These are phyloP conservation scores for Gymnorhina tibicen DNA, from an alignment of 2,113 vertebrate species.

Conservation along the genomic window DNA sequence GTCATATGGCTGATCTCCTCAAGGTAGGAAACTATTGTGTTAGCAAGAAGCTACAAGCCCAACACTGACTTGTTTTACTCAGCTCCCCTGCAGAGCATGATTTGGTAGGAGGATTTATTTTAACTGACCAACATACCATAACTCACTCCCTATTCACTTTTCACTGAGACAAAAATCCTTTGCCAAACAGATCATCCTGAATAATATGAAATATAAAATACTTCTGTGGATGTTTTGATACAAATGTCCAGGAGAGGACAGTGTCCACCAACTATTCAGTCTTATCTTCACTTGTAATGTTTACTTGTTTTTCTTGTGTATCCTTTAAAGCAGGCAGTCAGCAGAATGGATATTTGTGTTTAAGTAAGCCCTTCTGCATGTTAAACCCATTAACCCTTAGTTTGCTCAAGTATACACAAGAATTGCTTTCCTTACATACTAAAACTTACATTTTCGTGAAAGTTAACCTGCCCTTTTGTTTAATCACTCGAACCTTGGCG, in stretches of 20 bases:
- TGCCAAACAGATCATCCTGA: not conserved
- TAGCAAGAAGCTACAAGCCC: not conserved
- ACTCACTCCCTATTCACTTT: not conserved
- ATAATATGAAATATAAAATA: not conserved
- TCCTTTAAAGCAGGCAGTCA: not conserved
- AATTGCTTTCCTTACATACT: not conserved
- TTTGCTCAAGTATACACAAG: not conserved
- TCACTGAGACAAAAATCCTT: not conserved
- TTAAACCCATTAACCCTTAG: not conserved
- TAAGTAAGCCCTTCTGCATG: not conserved
- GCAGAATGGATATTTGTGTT: not conserved
- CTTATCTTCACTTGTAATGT: not conserved
- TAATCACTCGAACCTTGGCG: not conserved
- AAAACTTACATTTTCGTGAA: not conserved
- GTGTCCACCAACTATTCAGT: not conserved
- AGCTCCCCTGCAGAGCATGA: not conserved
- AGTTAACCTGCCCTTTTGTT: not conserved
- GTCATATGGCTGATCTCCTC: not conserved
- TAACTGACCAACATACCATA: not conserved
- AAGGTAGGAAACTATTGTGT: not conserved
- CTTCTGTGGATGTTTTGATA: not conserved
- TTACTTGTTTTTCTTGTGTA: not conserved
- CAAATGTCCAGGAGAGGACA: constrained; percentile 36
- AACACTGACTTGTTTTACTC: not conserved
- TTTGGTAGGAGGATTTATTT: not conserved